These are phyloP conservation scores for Trichopria drosophilae DNA, from an alignment of 2,888 invertebrate species.

Conservation along the genomic window DNA sequence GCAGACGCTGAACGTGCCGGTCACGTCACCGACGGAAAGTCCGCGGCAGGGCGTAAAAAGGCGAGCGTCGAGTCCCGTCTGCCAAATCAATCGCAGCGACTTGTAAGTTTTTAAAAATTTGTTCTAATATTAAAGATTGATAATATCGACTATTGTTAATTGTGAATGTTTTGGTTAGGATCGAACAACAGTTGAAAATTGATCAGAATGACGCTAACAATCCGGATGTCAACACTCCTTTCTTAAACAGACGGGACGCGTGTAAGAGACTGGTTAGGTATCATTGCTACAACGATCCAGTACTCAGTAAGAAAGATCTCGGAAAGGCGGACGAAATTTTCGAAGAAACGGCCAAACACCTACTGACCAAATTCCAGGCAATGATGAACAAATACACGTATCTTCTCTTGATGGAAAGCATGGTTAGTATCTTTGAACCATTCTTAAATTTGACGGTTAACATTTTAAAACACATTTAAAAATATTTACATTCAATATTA, in stretches of 20 bases:
- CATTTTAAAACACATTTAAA: conserved; percentile 1
- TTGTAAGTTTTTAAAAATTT: conserved; percentile 47
- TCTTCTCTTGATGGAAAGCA: conserved; percentile 75
- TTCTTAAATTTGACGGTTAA: conserved; percentile 6
- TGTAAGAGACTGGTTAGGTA: conserved; percentile 74
- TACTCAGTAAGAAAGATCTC: conserved; percentile 66
- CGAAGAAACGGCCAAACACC: conserved; percentile 68
- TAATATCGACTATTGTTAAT: background rate
- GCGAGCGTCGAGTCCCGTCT: conserved; percentile 53
- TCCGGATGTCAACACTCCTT: conserved; percentile 75
- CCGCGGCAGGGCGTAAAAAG: conserved; percentile 56
- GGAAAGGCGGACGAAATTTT: conserved; percentile 72
- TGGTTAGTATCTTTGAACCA: conserved; percentile 61
- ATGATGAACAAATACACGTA: conserved; percentile 76
- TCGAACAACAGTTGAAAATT: conserved; percentile 73
- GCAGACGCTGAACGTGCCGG: no score
- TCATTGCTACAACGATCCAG: conserved; percentile 74
- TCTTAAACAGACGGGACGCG: conserved; percentile 72
- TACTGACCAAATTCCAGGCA: conserved; percentile 70
- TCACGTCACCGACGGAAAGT: conserved; percentile 49
- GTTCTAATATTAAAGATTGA: background rate
- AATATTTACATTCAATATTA: conserved; percentile 22
- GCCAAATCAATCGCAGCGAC: conserved; percentile 54
- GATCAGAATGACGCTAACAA: conserved; percentile 75
- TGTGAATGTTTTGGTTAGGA: conserved; percentile 64